Base-by-base conservation (phyloP, 2,113 vertebrate species). In the Cinclus cinclus region DNA sequence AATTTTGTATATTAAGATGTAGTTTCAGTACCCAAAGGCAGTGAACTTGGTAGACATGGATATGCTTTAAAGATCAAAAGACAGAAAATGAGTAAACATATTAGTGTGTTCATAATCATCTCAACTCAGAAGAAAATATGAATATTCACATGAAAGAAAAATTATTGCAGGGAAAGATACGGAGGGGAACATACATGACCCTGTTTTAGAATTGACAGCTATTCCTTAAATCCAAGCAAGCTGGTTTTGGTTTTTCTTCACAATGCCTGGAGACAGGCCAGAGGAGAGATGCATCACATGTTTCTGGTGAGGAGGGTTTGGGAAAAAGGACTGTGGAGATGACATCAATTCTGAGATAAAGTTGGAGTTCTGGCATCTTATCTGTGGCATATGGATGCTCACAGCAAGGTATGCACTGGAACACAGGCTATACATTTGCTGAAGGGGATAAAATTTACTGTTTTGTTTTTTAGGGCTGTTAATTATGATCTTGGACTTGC, bases 101-200 rank as follows among this genome's bases (percentile, higher is more conserved):
- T 6, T 21, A 5, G 13, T 55, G 11, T 33, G 13, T 35, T 81
- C 56, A 53, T 15, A 24, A 19, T 22, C 3, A 70, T 14, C 31
- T 71, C 19, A 87, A 56, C 0, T 17, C 8, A 71, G 49, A 78
- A 63, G 5, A 89, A 87, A 67, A 30, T 62, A 53, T 0, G 1
- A 83, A 60, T 69, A 80, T 55, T 35, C 15, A 1, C 37, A 92
- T 65, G 33, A 86, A 69, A 25, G 13, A 77, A 83, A 76, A 83
- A 49, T 16, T 71, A 47, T 8, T 69, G 11, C 0, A 0, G 4
- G 4, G 4, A 24, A 21, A 10, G 15, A 6, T 15, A 13, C 3
- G 15, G 14, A 3, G 2, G 2, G 16, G 20, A 24, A 53, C 24
- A 17, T 21, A 56, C 5, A 47, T 24, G 4, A 53, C 3, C 7